phyloP scores from a whole-genome alignment of 1,140 invertebrate genomes.

The Leptinotarsa defecta region DNA sequence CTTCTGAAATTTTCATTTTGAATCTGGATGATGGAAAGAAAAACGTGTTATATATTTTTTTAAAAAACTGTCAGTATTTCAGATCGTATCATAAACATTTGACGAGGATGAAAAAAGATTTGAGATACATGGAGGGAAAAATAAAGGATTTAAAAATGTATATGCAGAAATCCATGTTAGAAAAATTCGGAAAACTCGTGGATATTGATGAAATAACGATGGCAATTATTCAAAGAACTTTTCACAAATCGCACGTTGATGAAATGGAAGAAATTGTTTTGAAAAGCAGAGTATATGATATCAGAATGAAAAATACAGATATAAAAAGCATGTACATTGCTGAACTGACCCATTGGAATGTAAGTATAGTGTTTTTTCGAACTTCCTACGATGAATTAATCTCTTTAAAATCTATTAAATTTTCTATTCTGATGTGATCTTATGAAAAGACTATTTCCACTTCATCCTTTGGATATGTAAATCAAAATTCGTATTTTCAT shows the following conservation, averaged over 20 bases:
- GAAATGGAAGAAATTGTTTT: slow-evolving; percentile 64
- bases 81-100: slow-evolving; percentile 61
- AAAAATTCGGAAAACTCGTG: slow-evolving; percentile 63
- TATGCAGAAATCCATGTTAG: slow-evolving; percentile 60
- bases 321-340: slow-evolving; percentile 56
- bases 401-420: slow-evolving; percentile 29
- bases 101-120: slow-evolving; percentile 62
- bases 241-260: slow-evolving; percentile 50
- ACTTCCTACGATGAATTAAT: slow-evolving; percentile 7
- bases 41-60: too few relatives aligned
- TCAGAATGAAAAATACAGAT: slow-evolving; percentile 58
- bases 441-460: too few relatives aligned
- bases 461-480: too few relatives aligned
- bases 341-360: slow-evolving; percentile 50
- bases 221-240: slow-evolving; percentile 59
- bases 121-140: slow-evolving; percentile 61
- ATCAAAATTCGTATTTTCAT: too few relatives aligned
- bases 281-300: slow-evolving; percentile 60
- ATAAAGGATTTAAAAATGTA: slow-evolving; percentile 59
- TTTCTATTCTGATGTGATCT: too few relatives aligned
- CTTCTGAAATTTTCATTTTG: background rate
- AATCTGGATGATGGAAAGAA: too few relatives aligned
- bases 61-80: background rate
- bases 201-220: slow-evolving; percentile 63
- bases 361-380: background rate